Base-by-base conservation (phyloP, 2,113 vertebrate genomes). In the Corythornis madagascariensis region DNA sequence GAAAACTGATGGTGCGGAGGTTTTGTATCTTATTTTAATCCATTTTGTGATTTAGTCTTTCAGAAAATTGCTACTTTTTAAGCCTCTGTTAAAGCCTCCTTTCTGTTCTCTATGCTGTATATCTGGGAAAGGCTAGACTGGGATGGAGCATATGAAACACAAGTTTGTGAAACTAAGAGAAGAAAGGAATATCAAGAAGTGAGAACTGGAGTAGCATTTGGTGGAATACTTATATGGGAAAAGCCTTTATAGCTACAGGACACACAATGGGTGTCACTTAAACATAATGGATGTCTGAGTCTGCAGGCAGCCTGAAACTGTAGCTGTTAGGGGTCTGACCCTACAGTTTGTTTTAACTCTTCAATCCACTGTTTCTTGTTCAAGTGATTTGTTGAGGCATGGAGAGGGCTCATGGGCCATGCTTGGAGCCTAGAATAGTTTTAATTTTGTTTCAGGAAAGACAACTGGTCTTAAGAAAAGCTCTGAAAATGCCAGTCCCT, bases 391-490 rank as follows among this genome's bases (percentile, higher is more conserved):
- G 38, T 22, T 71, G 53, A 16, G 31, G 24, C 56, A 6, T 13
- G 13, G 42, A 83, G 50, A 29, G 13, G 53, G 21, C 20, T 75
- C 0, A 0, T 31, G 47, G 12, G 29, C 52, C 18, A 0, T 35
- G 19, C 35, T 29, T 70, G 40, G 67, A 67, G 56, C 31, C 50
- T 42, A n/a, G 33, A 42, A 33, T 60, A 18, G 28, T 45, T 84
- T 57, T 71, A 59, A 10, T 42, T 82, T 47, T 90, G 43, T 50
- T 66, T 56, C 73, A 57, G 25, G 53, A 86, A 83, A 76, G 42
- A 65, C 57, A 55, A n/a, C 7, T 31, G 24, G 26, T 86, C 33
- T 52, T n/a, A 3, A 52, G n/a, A 29, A 77, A 77, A 92, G 17
- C 21, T 55, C 40, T 72, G 76, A 73, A 75, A 87, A 9, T n/a